These are phyloP conservation scores for Caenorhabditis brenneri DNA, from an alignment of 1,140 invertebrate species.

Conservation along the genomic window DNA sequence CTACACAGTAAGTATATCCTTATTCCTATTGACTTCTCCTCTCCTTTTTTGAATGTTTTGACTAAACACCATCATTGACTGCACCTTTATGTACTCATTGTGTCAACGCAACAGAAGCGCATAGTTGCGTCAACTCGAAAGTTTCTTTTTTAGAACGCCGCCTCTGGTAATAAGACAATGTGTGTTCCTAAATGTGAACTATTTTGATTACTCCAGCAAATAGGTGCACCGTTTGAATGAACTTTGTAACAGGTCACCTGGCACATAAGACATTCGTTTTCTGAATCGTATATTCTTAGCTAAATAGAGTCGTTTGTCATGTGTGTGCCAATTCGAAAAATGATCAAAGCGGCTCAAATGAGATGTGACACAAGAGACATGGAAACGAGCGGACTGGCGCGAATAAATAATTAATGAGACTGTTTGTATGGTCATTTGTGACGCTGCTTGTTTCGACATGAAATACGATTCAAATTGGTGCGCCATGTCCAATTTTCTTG, in stretches of 20 bases:
- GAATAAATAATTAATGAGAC: conserved; percentile 42
- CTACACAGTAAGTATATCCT: background rate
- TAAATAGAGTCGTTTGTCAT: background rate
- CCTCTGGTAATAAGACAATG: background rate
- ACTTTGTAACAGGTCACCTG: conserved; percentile 4
- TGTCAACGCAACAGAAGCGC: background rate
- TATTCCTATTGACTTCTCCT: background rate
- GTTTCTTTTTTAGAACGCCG: conserved; percentile 21
- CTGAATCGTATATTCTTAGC: background rate
- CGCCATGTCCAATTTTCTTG: background rate
- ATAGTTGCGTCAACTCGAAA: conserved; percentile 12
- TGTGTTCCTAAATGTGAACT: background rate
- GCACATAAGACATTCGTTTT: background rate
- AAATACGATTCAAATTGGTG: conserved; percentile 32
- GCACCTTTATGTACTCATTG: conserved; percentile 29
- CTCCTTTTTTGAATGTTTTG: conserved; percentile 17
- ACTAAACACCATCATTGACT: background rate
- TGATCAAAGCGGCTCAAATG: conserved; percentile 43
- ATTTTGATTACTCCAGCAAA: conserved; percentile 16
- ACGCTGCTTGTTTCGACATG: conserved; percentile 1
- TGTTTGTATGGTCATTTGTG: conserved; percentile 39
- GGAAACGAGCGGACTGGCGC: conserved; percentile 9
- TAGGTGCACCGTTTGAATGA: background rate
- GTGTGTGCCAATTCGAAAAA: background rate
- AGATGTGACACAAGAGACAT: conserved; percentile 23